phyloP scores from a whole-genome alignment of 2,113 vertebrate genomes.

The rat (Rattus norvegicus) region DNA sequence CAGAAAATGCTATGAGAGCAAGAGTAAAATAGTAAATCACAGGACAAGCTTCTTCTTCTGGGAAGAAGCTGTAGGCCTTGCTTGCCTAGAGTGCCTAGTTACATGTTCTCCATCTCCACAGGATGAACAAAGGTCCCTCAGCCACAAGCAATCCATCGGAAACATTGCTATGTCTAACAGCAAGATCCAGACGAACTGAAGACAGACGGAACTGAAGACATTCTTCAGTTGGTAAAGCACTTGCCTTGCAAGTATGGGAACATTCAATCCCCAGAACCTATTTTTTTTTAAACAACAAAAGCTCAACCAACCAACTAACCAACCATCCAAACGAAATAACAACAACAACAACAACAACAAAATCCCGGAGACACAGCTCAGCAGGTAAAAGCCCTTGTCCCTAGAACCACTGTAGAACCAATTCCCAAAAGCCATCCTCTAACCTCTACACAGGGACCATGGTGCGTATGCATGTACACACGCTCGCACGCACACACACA shows the following conservation, averaged over 20 bases:
- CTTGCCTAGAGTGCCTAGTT: neutral
- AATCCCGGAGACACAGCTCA: neutral
- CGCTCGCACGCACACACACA: neutral
- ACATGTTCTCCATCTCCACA: accelerated
- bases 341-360: neutral
- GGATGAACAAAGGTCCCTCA: accelerated
- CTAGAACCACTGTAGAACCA: neutral
- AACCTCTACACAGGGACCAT: neutral
- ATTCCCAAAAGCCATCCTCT: neutral
- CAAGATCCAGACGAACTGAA: neutral
- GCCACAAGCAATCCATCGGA: no score
- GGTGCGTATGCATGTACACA: accelerated
- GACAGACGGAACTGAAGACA: neutral
- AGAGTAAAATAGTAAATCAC: neutral
- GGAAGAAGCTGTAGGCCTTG: neutral
- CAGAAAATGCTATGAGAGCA: neutral
- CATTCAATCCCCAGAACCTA: neutral
- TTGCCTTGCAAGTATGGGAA: neutral
- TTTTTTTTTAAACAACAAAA: neutral
- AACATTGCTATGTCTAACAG: neutral
- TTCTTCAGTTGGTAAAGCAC: neutral
- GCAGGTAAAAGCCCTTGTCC: neutral
- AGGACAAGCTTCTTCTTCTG: accelerated
- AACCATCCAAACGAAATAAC: no score
- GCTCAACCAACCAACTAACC: no score